Conservation (phyloP, 2,113 vertebrate genomes). For the Myotis davidii region DNA sequence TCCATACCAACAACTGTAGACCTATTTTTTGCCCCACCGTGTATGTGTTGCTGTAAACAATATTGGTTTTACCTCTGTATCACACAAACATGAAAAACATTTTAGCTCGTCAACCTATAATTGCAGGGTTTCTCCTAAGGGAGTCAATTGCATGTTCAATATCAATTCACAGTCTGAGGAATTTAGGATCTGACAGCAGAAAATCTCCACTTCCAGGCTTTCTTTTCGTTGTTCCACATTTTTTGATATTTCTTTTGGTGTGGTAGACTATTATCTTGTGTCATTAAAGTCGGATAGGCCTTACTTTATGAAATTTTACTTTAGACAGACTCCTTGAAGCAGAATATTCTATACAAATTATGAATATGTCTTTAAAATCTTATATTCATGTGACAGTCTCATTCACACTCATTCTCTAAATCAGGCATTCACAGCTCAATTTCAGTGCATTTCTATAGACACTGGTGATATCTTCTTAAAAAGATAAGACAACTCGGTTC, state of each 20-base stretch:
- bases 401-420: conserved; percentile 25
- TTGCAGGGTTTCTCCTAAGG: conserved; percentile 6
- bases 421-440: neutral
- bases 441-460: neutral
- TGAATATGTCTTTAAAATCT: neutral
- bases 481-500: neutral
- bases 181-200: conserved; percentile 1
- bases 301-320: conserved; percentile 54
- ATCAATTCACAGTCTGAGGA: conserved; percentile 18
- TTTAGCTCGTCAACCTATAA: conserved; percentile 64
- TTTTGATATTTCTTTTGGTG: neutral
- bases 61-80: conserved; percentile 30
- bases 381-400: neutral
- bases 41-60: neutral
- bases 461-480: neutral
- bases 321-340: neutral
- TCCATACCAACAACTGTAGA: neutral
- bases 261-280: neutral
- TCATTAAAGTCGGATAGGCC: neutral
- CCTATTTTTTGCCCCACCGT: neutral
- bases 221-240: neutral
- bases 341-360: neutral
- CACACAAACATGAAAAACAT: conserved; percentile 58
- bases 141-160: conserved; percentile 46
- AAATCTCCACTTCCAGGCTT: neutral